Base-by-base conservation (phyloP, 2,888 invertebrate species). In the Drosophila prostipennis region DNA sequence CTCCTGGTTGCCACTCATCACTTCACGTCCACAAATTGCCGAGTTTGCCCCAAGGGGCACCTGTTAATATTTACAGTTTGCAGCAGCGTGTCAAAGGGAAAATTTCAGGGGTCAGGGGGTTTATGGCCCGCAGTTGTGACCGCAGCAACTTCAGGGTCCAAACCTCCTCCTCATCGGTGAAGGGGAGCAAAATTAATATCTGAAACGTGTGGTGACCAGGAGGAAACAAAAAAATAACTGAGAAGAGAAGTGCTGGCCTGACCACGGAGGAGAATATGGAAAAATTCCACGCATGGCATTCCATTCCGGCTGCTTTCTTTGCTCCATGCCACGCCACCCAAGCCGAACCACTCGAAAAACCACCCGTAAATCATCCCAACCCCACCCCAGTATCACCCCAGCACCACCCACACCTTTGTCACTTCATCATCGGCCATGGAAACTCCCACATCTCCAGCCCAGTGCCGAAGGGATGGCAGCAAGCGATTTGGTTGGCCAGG, bases 401-500 rank as follows among this genome's bases (percentile, higher is more conserved):
- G 11, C 34, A 14, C 26, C 45, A 37, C 54, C 57, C 57, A 52
- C 61, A 23, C 46, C 52, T 8, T 5, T 3, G 2, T 8, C 29
- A 4, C 13, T 10, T 19, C 7, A 13, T 10, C 7, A 19, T 26
- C 3, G 43, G 26, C 59, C 59, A 13, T 58, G 45, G 60, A 16
- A 34, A 59, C 60, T 34, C 61, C 61, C 61, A 61, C 61, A 39
- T 16, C 36, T 11, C 46, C 40, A 16, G 11, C 29, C 26, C 29
- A 10, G 13, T 6, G 5, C 4, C 26, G n/a, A 13, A 19, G 61
- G 61, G 23, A 46, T 60, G 59, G 68, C 88, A 87, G 83, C 80
- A 76, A 79, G 64, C 78, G 81, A 72, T 87, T 85, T 86, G 87
- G 87, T 87, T 87, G 87, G 87, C 81, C 80, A 81, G 74, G 55